Evolutionary conservation across 2,888 invertebrate species (phyloP), one percentile per base, ranked within the genome.

Genomic region (Sceliomorpha sp.): DNA sequence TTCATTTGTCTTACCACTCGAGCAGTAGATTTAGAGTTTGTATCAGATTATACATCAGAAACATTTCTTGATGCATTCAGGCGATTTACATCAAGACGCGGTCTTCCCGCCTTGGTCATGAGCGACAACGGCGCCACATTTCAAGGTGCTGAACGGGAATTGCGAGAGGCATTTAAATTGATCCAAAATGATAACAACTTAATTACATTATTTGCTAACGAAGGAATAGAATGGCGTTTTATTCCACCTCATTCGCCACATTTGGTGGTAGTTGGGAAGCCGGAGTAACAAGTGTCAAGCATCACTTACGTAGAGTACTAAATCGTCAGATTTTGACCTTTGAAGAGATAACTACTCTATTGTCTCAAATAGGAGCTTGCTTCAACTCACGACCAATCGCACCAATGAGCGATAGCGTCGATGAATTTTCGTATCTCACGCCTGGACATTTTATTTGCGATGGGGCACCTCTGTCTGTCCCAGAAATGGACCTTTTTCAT

Each of bases 161-260:
- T 47, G 9, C 47, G 27, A 9, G 8, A 32, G 3, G 13, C 32
- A 1, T 47, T 47, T 12, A 3, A 10, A 4, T 9, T 1, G 1
- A 15, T 47, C 1, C 7, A 32, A 37, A 10, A 14, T 1, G 17
- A 37, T n/a, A 3, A 15, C 8, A 10, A 14, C 27, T 2, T 27
- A 17, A 39, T 8, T 7, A 26, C 17, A n/a, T 27, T 8, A n/a
- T 29, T 58, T 9, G 31, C 31, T 1, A 47, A 8, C 5, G 42
- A 55, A n/a, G 29, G 39, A 1, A 15, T 39, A 7, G 13, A 63
- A n/a, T 63, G 63, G 55, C 12, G 14, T 10, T 63, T 63, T 10
- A 32, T 32, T 6, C 63, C 48, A 1, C 40, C 55, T 0, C 31
- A 12, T 0, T 26, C 62, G 2, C 45, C 62, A 1, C 51, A 62